These are phyloP conservation scores for Tachina fera DNA, from an alignment of 2,888 invertebrate genomes.

Conservation along the genomic window DNA sequence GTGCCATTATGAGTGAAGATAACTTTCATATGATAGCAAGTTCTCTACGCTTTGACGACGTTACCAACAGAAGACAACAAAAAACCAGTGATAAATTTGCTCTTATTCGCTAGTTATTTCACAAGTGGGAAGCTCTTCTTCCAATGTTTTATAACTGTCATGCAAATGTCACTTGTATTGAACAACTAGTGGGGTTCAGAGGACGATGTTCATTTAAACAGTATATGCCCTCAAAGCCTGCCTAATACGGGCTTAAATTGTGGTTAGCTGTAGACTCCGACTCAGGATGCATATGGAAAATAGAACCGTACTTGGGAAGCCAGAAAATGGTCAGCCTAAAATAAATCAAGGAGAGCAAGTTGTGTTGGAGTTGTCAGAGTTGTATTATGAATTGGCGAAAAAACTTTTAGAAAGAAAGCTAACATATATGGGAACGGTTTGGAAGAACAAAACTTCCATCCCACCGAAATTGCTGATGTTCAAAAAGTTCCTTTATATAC, in stretches of 20 bases:
- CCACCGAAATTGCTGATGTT: background rate
- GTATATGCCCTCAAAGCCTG: too few relatives aligned
- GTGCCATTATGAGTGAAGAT: background rate
- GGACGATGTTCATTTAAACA: too few relatives aligned
- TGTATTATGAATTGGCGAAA: background rate
- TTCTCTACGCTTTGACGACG: background rate
- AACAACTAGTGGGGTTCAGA: too few relatives aligned
- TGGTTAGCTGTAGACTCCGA: too few relatives aligned
- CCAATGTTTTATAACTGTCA: background rate
- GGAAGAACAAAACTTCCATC: background rate
- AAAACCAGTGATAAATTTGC: background rate
- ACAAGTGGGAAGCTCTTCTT: background rate
- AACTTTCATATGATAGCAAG: background rate
- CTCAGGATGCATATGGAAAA: too few relatives aligned
- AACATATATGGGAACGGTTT: background rate
- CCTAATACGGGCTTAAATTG: too few relatives aligned
- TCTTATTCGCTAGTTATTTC: background rate
- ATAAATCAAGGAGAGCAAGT: too few relatives aligned
- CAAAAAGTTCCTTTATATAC: slow-evolving; percentile 2
- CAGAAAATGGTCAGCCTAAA: background rate
- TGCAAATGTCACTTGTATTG: too few relatives aligned
- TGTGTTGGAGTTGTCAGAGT: background rate
- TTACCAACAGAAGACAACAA: background rate
- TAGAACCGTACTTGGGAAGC: too few relatives aligned
- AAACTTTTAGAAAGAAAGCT: slow-evolving; percentile 1